Percentiles rank a stretch among this genome's conserved stretches.
These are phyloP conservation scores for Drosophila histrio DNA, from an alignment of 2,888 invertebrate genomes.

Conservation along the genomic window DNA sequence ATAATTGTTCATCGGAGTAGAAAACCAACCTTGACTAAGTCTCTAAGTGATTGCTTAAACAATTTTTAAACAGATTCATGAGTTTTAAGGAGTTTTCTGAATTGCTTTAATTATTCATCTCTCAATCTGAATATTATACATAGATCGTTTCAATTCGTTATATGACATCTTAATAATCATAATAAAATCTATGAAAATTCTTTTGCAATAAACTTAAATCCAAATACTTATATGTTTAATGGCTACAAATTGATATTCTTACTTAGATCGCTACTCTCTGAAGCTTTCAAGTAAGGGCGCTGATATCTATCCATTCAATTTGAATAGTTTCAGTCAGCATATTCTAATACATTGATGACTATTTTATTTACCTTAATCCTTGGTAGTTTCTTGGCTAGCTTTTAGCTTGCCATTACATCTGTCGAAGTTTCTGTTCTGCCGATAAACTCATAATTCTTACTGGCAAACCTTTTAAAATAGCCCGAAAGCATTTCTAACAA, in stretches of 20 bases:
- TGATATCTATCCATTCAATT: background rate
- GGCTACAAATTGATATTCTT: background rate
- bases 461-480: slow-evolving; percentile 7
- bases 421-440: slow-evolving; percentile 6
- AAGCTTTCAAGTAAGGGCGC: background rate
- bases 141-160: no score
- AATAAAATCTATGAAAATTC: no score
- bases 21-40: background rate
- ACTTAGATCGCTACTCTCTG: background rate
- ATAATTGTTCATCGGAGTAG: background rate
- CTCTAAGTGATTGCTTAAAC: background rate
- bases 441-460: slow-evolving; percentile 38
- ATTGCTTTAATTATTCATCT: background rate
- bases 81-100: background rate
- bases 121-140: background rate
- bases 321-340: no score
- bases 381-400: background rate
- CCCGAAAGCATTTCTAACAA: slow-evolving; percentile 40
- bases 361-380: background rate
- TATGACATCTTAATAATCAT: no score
- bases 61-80: background rate
- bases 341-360: background rate
- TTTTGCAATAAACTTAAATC: no score
- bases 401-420: background rate
- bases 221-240: no score